phyloP scores from a whole-genome alignment of 1,140 invertebrate species.

The Drosophila nannoptera region DNA sequence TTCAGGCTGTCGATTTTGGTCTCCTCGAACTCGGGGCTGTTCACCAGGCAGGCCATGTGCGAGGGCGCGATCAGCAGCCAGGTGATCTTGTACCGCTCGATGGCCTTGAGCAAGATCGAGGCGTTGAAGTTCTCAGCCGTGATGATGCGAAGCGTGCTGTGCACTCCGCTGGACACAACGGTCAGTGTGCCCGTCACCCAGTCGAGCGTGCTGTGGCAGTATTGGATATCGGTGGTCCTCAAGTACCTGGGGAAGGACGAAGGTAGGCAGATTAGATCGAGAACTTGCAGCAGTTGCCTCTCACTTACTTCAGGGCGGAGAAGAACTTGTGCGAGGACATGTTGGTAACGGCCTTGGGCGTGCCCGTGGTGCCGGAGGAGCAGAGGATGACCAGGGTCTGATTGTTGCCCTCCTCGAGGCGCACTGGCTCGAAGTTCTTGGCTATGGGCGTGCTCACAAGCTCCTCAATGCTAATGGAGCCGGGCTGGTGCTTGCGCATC shows the following conservation, averaged over 20 bases:
- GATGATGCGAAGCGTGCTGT: slow-evolving; percentile 25
- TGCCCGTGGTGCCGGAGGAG: slow-evolving; percentile 87
- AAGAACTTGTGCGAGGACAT: slow-evolving; percentile 80
- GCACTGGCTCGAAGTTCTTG: slow-evolving; percentile 18
- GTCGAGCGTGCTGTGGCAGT: slow-evolving; percentile 39
- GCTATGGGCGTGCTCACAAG: slow-evolving; percentile 19
- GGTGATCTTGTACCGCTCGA: slow-evolving; percentile 38
- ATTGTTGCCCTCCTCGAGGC: slow-evolving; percentile 37
- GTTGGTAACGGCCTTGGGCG: slow-evolving; percentile 87
- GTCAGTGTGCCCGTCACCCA: slow-evolving; percentile 36
- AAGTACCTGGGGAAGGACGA: slow-evolving; percentile 15
- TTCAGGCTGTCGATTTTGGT: slow-evolving; percentile 24
- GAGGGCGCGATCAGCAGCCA: slow-evolving; percentile 22
- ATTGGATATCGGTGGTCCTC: slow-evolving; percentile 19
- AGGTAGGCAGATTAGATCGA: neutral
- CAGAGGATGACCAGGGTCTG: slow-evolving; percentile 70
- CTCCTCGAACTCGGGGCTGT: slow-evolving; percentile 14
- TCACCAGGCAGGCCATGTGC: slow-evolving; percentile 26
- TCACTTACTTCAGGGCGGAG: slow-evolving; percentile 20
- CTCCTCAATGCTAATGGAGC: slow-evolving; percentile 17
- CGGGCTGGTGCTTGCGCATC: slow-evolving; percentile 29
- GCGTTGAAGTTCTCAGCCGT: slow-evolving; percentile 17
- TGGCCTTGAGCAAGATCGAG: neutral
- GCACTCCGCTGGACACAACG: slow-evolving; percentile 5
- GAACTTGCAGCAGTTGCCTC: neutral